These are phyloP conservation scores for Pangasius krempfi DNA, from an alignment of 2,797 vertebrate species.

Conservation along the genomic window DNA sequence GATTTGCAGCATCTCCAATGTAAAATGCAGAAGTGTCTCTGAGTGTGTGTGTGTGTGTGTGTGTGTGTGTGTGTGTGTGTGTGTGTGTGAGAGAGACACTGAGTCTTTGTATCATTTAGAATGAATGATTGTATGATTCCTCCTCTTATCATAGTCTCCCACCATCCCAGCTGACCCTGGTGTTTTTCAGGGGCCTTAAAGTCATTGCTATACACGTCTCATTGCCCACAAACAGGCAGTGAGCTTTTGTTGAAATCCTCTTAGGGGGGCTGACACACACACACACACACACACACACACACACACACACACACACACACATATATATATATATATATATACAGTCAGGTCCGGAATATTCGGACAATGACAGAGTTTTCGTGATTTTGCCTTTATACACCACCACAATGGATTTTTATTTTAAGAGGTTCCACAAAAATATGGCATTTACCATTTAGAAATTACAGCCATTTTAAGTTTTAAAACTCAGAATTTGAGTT, in stretches of 20 bases:
- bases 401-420: too few relatives aligned
- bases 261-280: conserved; percentile 4
- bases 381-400: too few relatives aligned
- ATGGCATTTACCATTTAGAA: too few relatives aligned
- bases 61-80: conserved; percentile 38
- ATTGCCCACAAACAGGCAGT: conserved; percentile 53
- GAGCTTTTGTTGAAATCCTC: conserved; percentile 70
- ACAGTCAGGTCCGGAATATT: too few relatives aligned
- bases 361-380: too few relatives aligned
- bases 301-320: too few relatives aligned
- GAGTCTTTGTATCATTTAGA: conserved; percentile 5
- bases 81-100: neutral
- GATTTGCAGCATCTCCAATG: conserved; percentile 41
- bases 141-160: neutral
- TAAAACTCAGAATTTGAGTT: too few relatives aligned
- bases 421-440: too few relatives aligned
- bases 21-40: conserved; percentile 34
- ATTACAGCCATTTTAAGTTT: too few relatives aligned
- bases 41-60: conserved; percentile 36
- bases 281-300: too few relatives aligned
- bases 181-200: neutral
- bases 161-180: conserved; percentile 1
- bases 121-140: neutral
- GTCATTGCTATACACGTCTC: neutral
- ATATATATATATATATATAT: too few relatives aligned